A percentile compares a stretch with the other conserved stretches of the same genome.
These are phyloP conservation scores for Diglossa cyanea DNA, from an alignment of 2,797 vertebrate genomes.

Conservation along the genomic window DNA sequence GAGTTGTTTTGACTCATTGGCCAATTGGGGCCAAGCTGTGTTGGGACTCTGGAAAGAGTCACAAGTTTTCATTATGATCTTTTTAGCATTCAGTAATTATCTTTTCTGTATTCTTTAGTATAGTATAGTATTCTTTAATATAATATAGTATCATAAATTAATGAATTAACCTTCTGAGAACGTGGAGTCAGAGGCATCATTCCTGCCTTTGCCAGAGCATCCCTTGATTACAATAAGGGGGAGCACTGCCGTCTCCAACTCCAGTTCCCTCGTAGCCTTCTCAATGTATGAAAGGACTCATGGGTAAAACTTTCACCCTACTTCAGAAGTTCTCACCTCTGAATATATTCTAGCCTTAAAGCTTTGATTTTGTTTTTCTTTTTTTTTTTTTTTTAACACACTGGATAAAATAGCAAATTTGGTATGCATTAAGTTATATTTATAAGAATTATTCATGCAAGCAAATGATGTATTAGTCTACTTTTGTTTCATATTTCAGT, in stretches of 20 bases:
- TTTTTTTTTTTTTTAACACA: neutral
- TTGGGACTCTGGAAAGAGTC: too few species aligned
- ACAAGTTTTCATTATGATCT: too few species aligned
- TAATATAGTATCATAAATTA: too few species aligned
- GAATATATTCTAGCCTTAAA: neutral
- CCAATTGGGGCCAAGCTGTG: too few species aligned
- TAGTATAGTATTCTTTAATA: too few species aligned
- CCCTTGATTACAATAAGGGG: too few species aligned
- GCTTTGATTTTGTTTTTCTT: fast-evolving
- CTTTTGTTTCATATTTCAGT: neutral
- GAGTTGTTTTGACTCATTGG: too few species aligned
- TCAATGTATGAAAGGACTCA: neutral
- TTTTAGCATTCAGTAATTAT: too few species aligned
- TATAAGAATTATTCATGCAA: neutral
- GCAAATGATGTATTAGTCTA: neutral
- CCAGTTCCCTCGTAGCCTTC: neutral
- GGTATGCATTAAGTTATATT: neutral
- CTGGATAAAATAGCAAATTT: neutral
- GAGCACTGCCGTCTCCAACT: neutral
- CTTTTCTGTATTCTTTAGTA: too few species aligned
- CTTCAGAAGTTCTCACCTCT: neutral
- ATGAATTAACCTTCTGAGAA: too few species aligned
- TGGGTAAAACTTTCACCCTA: neutral
- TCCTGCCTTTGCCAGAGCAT: too few species aligned
- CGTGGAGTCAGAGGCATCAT: too few species aligned